Evolutionary conservation across 1,140 invertebrate genomes (phyloP), one percentile per base, ranked within the genome.

Genomic region (Drosophila varians): DNA sequence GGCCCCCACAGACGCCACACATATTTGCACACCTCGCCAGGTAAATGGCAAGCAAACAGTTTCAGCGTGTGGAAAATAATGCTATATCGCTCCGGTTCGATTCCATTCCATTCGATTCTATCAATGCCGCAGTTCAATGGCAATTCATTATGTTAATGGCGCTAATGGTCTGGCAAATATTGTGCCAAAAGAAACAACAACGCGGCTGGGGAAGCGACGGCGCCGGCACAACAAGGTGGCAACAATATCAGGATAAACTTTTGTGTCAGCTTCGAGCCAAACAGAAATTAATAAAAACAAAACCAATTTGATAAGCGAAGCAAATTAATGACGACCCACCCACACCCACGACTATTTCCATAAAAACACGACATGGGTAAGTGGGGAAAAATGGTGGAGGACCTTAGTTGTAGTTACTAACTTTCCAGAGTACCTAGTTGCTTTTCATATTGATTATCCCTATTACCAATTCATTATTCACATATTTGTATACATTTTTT

Each of bases 111-210:
- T 66, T 31, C 45, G 62, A 45, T 66, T 52, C 26, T 52, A 45
- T 36, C 43, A 36, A 31, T 52, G 38, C 68, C 66, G 61, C 71
- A 61, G 58, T 87, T 77, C 82, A 68, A 86, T 87, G 60, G 82
- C 77, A 87, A 86, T 86, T 82, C 83, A 86, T 86, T 87, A 86
- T 86, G 78, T 87, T 86, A 86, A 86, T 86, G 64, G 82, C 73
- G 77, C 70, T 86, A 86, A 86, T 86, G 82, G 82, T 45, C 77
- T 87, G 83, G 82, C 79, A 86, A 86, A 86, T 75, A 86, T 77
- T 86, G 64, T 40, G 73, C 46, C 57, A 25, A 43, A 53, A 77
- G 60, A 56, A 25, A 42, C 53, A 76, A 62, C 36, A 5, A 36
- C 11, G 45, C 18, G 31, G 43, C 25, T 0, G 43, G 14, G n/a